Base-by-base conservation (phyloP, 2,113 vertebrate species). In the Cottus gobio region DNA sequence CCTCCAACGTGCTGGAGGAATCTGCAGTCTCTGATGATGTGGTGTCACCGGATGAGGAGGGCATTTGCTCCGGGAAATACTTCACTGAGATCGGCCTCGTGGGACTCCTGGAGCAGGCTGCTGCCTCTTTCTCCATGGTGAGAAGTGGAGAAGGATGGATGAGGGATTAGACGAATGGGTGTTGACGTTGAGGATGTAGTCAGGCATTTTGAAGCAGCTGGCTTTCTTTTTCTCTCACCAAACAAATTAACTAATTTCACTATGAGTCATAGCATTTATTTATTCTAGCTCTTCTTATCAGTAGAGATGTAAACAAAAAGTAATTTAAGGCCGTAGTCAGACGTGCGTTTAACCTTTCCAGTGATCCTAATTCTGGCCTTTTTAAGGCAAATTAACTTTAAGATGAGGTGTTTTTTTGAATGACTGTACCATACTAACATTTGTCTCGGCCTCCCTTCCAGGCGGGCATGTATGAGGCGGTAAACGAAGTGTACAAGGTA, bases 391-490 rank as follows among this genome's bases (percentile, higher is more conserved):
- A 22, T 24, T 31, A 63, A 2, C 5, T 70, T 16, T 8, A 31
- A 8, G 22, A 3, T 30, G 20, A 30, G 31, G 10, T 36, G 4
- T 37, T 11, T 30, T 69, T 48, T 69, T 16, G 13, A 2, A 5
- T 56, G 12, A 62, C 24, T 56, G 50, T n/a, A 15, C 13, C 24
- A 1, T 18, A 34, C 31, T 52, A 1, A 71, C 12, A n/a, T 63
- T 15, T 42, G 10, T 72, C 20, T 58, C 20, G 0, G 34, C 63
- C 15, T 73, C n/a, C 20, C 12, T 20, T 66, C 26, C 88, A 99
- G 98, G 98, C 97, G 44, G 98, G 98, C 80, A 98, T 99, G 98
- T 99, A 99, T 57, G 98, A 99, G 95, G 97, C 98, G 0, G 98
- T 99, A 77, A 99, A 99, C 11, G 98, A 99, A 90, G 98, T 99